These are phyloP conservation scores for Silurus glanis DNA, from an alignment of 2,113 vertebrate genomes.

Conservation along the genomic window DNA sequence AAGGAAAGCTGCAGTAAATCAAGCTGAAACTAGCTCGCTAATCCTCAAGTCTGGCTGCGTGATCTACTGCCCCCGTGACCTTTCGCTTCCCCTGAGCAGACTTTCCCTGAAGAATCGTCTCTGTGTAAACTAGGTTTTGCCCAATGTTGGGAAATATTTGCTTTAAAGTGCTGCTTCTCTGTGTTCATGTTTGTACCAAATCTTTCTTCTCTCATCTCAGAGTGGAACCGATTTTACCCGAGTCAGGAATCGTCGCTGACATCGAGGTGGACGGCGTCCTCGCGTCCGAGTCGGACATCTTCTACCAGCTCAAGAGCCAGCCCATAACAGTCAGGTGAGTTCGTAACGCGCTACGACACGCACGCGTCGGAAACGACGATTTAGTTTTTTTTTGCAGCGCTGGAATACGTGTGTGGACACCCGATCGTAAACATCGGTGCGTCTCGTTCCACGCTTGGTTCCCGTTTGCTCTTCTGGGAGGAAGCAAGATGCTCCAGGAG, in stretches of 20 bases:
- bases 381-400: too few relatives aligned
- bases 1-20: not conserved
- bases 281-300: conserved; percentile 72
- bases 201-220: conserved; percentile 59
- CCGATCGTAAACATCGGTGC: too few relatives aligned
- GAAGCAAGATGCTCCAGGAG: too few relatives aligned
- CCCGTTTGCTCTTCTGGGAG: too few relatives aligned
- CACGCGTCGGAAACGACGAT: too few relatives aligned
- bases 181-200: not conserved
- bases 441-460: too few relatives aligned
- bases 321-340: conserved; percentile 73
- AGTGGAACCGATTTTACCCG: conserved; percentile 75
- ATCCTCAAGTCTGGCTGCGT: not conserved
- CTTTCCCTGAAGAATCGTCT: conserved; percentile 4
- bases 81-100: not conserved
- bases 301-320: conserved; percentile 87
- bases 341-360: not conserved
- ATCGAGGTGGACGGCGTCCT: conserved; percentile 80
- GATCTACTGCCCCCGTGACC: conserved; percentile 18
- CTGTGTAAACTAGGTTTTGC: not conserved
- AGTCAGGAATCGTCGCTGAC: conserved; percentile 87
- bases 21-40: not conserved
- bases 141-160: conserved; percentile 1
- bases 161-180: not conserved
- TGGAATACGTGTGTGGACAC: too few relatives aligned